phyloP scores from a whole-genome alignment of 2,113 vertebrate genomes.

The Empidonax traillii region DNA sequence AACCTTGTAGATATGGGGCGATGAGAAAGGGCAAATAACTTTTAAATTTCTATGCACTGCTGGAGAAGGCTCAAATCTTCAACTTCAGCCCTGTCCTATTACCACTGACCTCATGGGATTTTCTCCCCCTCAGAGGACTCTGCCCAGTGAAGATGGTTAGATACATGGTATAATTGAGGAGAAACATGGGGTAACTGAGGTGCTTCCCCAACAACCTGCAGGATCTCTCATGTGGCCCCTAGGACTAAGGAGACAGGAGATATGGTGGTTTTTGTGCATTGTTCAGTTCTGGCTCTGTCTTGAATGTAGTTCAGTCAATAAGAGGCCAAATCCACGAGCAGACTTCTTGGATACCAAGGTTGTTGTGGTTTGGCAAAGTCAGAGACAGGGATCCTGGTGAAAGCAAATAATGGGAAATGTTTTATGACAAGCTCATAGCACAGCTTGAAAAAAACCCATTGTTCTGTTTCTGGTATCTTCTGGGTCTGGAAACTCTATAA shows the following conservation, averaged over 20 bases:
- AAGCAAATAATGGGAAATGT: background rate
- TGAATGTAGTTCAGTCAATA: background rate
- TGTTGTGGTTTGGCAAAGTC: background rate
- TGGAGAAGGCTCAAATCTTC: background rate
- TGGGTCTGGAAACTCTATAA: background rate
- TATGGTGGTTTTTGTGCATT: background rate
- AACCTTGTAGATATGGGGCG: background rate
- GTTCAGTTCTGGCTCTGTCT: background rate
- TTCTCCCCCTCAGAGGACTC: background rate
- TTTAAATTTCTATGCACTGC: background rate
- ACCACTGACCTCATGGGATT: rapidly evolving
- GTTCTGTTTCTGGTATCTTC: background rate
- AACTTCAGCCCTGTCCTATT: background rate
- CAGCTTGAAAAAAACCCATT: background rate
- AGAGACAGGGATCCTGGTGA: background rate
- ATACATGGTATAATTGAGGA: background rate
- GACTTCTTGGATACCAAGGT: background rate
- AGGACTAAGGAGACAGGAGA: background rate
- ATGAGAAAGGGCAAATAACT: background rate
- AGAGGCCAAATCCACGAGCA: rapidly evolving
- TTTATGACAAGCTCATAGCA: background rate
- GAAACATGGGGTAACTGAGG: background rate
- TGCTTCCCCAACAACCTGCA: background rate
- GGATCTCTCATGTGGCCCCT: background rate
- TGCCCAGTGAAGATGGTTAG: background rate